Conservation (phyloP, 2,797 vertebrate species). For the Mus minutoides region DNA sequence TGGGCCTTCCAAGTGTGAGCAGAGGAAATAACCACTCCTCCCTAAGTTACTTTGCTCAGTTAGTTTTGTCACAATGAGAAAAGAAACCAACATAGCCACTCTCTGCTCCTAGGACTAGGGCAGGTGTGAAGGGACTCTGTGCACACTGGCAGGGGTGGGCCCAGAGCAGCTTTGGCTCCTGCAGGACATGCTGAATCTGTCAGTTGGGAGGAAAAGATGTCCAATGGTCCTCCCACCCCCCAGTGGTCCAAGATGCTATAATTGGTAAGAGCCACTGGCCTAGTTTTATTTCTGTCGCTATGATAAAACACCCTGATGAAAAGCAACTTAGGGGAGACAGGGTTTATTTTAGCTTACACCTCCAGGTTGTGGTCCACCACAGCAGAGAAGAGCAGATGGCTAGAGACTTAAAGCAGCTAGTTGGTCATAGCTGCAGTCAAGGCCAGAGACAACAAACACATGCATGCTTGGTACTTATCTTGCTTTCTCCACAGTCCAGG, state of each 20-base stretch:
- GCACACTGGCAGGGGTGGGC: fast-evolving
- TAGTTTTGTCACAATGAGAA: neutral
- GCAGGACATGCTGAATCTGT: neutral
- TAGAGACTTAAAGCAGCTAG: neutral
- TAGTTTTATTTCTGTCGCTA: neutral
- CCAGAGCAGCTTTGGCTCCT: neutral
- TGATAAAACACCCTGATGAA: neutral
- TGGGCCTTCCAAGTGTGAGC: neutral
- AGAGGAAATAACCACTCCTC: neutral
- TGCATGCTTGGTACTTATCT: neutral
- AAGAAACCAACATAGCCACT: neutral
- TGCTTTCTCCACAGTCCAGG: neutral
- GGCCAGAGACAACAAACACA: neutral
- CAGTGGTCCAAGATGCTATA: neutral
- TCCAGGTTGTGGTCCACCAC: neutral
- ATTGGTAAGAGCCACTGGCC: neutral
- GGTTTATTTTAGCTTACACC: neutral
- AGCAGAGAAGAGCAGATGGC: neutral
- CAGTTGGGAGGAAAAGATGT: fast-evolving
- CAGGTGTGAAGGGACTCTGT: neutral
- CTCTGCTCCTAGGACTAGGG: neutral
- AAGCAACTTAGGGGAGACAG: neutral
- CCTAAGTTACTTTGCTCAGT: neutral
- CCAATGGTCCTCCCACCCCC: neutral
- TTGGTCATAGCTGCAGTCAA: neutral